Evolutionary conservation across 64 coral and sea anemone genomes (phyloP).

Genomic region (Astreopora myriophthalma): DNA sequence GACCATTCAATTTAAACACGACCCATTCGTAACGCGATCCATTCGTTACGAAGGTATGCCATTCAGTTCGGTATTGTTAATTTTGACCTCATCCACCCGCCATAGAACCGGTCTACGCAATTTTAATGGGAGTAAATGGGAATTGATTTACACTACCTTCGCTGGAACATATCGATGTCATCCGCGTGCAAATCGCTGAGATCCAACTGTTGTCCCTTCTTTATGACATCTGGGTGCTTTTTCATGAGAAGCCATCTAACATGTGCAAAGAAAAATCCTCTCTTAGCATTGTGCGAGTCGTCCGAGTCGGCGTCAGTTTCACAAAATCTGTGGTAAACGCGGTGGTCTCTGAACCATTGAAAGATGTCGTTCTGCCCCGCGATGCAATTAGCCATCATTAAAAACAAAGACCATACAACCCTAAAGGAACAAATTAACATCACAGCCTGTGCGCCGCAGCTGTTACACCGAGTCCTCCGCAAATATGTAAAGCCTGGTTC

Average conservation of each 20-base stretch:
- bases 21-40: too few species aligned
- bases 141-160: slow-evolving; percentile 24
- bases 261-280: slow-evolving; percentile 71
- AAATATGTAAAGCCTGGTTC: slow-evolving; percentile 30
- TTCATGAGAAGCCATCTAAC: slow-evolving; percentile 70
- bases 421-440: slow-evolving; percentile 74
- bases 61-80: too few species aligned
- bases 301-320: slow-evolving; percentile 54
- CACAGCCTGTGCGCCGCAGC: too few species aligned
- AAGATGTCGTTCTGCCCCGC: slow-evolving; percentile 77
- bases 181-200: slow-evolving; percentile 78
- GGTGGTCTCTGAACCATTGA: slow-evolving; percentile 68
- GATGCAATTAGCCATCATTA: background rate
- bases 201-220: slow-evolving; percentile 58
- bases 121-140: background rate
- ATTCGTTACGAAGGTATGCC: too few species aligned
- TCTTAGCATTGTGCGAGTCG: background rate
- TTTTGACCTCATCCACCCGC: too few species aligned
- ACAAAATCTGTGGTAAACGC: slow-evolving; percentile 69
- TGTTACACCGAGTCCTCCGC: slow-evolving; percentile 44
- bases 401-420: slow-evolving; percentile 48
- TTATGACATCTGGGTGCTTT: slow-evolving; percentile 76
- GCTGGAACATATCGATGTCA: slow-evolving; percentile 70
- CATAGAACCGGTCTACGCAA: too few species aligned
- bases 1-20: too few species aligned